phyloP scores from a whole-genome alignment of 2,113 vertebrate genomes.

The Grantiella picta region DNA sequence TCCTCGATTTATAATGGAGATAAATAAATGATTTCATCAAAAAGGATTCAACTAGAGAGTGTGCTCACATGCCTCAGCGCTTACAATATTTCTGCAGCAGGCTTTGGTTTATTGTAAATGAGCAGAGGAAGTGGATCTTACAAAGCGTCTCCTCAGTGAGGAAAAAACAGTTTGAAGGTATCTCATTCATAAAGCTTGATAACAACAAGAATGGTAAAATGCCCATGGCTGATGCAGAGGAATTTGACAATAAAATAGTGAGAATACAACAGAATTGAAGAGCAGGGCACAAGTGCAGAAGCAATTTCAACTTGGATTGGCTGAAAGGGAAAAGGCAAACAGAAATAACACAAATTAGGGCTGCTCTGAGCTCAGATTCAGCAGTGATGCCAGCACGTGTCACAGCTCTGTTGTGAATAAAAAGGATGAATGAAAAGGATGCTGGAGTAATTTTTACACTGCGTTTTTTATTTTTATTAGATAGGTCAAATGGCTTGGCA shows the following conservation, averaged over 20 bases:
- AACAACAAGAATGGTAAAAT: background rate
- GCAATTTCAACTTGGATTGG: background rate
- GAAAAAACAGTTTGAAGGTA: background rate
- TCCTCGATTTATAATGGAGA: background rate
- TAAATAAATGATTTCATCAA: slow-evolving; percentile 31
- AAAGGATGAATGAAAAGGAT: background rate
- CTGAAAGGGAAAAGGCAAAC: background rate
- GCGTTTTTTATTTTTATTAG: background rate
- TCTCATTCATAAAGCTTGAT: background rate
- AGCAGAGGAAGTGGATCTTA: background rate
- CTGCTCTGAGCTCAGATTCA: background rate
- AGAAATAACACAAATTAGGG: background rate
- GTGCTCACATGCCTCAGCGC: background rate
- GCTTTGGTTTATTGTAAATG: background rate
- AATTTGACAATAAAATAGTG: background rate
- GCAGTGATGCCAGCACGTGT: fast-evolving
- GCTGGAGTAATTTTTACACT: background rate
- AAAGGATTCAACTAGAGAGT: background rate
- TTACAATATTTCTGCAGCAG: background rate
- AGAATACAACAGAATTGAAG: background rate
- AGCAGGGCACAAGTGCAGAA: background rate
- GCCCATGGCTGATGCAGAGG: background rate
- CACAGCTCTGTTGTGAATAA: background rate
- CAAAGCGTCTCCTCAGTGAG: background rate
- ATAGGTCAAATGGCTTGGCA: background rate